Evolutionary conservation across 2,113 vertebrate species (phyloP).

Genomic region (Psilopsiagon aymara): DNA sequence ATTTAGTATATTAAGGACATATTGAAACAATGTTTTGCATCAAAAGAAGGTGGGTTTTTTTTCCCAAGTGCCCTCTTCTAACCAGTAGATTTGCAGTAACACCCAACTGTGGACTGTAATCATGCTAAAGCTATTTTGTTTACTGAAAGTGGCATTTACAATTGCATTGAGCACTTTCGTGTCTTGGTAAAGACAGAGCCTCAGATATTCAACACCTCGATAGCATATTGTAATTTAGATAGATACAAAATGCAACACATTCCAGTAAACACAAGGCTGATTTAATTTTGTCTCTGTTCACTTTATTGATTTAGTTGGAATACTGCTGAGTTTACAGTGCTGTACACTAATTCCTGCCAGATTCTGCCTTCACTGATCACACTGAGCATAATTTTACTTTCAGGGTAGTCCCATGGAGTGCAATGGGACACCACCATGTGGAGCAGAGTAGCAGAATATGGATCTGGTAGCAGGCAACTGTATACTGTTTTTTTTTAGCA

Average conservation of each 20-base stretch:
- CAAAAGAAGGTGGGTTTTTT: not conserved
- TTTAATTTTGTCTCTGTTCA: conserved; percentile 61
- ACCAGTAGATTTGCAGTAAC: conserved; percentile 11
- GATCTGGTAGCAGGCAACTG: not conserved
- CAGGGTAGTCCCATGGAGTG: not conserved
- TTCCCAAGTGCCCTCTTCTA: conserved; percentile 6
- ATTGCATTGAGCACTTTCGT: not conserved
- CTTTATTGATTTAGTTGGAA: conserved; percentile 62
- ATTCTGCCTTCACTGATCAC: conserved; percentile 18
- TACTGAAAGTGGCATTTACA: not conserved
- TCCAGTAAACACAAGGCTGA: conserved; percentile 58
- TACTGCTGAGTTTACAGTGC: conserved; percentile 56
- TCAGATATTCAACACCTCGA: conserved; percentile 11
- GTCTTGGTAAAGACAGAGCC: not conserved
- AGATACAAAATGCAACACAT: conserved; percentile 44
- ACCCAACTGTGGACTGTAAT: conserved; percentile 13
- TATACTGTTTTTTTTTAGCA: not conserved
- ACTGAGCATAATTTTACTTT: conserved; percentile 20
- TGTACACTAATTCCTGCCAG: conserved; percentile 50
- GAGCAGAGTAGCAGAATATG: not conserved
- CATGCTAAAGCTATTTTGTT: not conserved
- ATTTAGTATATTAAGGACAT: not conserved
- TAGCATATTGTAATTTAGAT: conserved; percentile 22
- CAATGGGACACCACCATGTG: not conserved
- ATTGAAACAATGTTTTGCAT: not conserved